These are phyloP conservation scores for Hemithea aestivaria DNA, from an alignment of 2,888 invertebrate species.

Conservation along the genomic window DNA sequence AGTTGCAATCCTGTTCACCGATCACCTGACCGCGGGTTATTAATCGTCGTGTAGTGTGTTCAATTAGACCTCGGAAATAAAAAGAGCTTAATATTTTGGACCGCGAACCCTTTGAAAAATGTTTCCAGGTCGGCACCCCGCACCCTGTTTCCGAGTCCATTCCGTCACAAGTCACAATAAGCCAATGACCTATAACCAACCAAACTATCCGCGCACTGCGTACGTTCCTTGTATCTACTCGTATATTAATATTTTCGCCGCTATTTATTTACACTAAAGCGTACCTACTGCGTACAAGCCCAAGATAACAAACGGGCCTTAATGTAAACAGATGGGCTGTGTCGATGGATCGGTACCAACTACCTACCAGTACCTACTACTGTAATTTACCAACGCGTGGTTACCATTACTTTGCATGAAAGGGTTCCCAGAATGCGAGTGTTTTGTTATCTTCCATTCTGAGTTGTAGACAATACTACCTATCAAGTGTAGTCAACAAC, in stretches of 20 bases:
- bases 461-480: too few species aligned
- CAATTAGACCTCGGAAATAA: too few species aligned
- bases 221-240: too few species aligned
- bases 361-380: conserved; percentile 12
- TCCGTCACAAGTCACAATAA: conserved; percentile 8
- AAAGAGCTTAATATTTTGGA: too few species aligned
- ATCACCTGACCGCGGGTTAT: too few species aligned
- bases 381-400: not conserved
- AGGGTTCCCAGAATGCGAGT: too few species aligned
- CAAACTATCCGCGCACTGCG: conserved; percentile 7
- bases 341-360: conserved; percentile 46
- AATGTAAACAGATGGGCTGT: conserved; percentile 44
- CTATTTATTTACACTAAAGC: conserved; percentile 22
- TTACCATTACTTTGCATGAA: too few species aligned
- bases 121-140: conserved; percentile 6
- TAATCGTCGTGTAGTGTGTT: too few species aligned
- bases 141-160: conserved; percentile 5
- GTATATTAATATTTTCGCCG: conserved; percentile 20
- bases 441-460: too few species aligned
- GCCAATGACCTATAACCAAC: conserved; percentile 22
- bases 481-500: too few species aligned
- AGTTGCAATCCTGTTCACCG: too few species aligned
- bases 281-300: conserved; percentile 19
- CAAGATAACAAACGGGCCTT: conserved; percentile 42
- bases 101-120: too few species aligned